Conservation (phyloP, 2,888 invertebrate genomes). For the Ellobium chinense region DNA sequence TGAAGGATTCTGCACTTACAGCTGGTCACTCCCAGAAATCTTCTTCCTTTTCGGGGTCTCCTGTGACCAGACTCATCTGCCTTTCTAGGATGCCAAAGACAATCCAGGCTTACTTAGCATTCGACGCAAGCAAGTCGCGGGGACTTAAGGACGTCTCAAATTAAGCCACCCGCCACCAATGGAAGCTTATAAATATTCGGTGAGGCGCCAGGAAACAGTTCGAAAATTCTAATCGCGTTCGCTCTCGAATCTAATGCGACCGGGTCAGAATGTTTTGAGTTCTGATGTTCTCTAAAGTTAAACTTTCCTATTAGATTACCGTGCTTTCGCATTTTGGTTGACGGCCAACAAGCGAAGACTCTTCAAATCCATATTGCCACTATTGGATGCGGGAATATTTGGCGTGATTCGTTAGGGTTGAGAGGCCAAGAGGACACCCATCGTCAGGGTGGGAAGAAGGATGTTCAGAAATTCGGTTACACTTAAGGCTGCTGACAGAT, state of each 20-base stretch:
- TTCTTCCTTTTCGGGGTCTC: too few relatives aligned
- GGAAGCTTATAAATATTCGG: not conserved
- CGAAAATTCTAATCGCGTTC: not conserved
- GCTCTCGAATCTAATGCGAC: not conserved
- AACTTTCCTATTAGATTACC: not conserved
- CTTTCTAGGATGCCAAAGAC: too few relatives aligned
- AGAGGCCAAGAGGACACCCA: not conserved
- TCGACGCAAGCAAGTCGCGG: not conserved
- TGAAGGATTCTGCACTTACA: too few relatives aligned
- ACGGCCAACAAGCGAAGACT: not conserved
- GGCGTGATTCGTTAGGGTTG: not conserved
- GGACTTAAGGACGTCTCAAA: not conserved
- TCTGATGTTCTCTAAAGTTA: not conserved
- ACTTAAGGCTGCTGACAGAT: too few relatives aligned
- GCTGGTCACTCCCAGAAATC: too few relatives aligned
- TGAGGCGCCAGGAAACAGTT: not conserved
- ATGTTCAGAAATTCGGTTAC: not conserved
- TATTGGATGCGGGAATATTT: not conserved
- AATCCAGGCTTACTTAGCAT: too few relatives aligned
- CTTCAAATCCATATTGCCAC: not conserved
- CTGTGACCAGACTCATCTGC: too few relatives aligned
- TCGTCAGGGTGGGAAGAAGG: not conserved
- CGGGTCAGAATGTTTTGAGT: not conserved
- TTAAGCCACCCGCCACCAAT: not conserved
- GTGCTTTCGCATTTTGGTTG: not conserved